phyloP scores from a whole-genome alignment of 1,140 invertebrate genomes.

The Odontomachus brunneus region DNA sequence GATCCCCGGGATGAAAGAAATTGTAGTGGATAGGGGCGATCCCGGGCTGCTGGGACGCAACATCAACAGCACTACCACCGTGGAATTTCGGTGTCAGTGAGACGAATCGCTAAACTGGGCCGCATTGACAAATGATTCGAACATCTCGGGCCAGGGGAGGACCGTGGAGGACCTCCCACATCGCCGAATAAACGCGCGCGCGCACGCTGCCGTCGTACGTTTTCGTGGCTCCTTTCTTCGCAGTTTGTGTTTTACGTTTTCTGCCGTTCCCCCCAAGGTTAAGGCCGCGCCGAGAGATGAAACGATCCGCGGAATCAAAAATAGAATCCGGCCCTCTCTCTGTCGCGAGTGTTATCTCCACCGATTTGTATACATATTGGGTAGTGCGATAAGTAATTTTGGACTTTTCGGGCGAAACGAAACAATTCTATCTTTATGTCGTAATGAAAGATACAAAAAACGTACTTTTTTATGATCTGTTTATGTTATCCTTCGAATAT shows the following conservation, averaged over 20 bases:
- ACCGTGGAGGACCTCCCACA: slow-evolving; percentile 79
- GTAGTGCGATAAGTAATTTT: too few relatives aligned
- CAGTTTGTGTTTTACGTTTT: slow-evolving; percentile 46
- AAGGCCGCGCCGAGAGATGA: slow-evolving; percentile 45
- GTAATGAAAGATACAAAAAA: too few relatives aligned
- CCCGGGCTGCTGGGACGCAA: slow-evolving; percentile 19
- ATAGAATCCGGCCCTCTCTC: slow-evolving; percentile 29
- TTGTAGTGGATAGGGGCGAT: slow-evolving; percentile 2
- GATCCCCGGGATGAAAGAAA: slow-evolving; percentile 52
- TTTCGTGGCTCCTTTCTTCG: slow-evolving; percentile 33
- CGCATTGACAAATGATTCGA: slow-evolving; percentile 84
- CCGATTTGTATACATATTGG: too few relatives aligned
- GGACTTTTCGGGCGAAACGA: too few relatives aligned
- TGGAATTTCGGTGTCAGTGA: slow-evolving; percentile 72
- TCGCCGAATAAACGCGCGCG: slow-evolving; percentile 49
- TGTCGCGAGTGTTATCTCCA: not conserved
- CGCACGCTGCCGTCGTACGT: not conserved
- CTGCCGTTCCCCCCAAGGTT: slow-evolving; percentile 53
- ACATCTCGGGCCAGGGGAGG: slow-evolving; percentile 69
- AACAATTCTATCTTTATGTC: too few relatives aligned
- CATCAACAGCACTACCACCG: slow-evolving; percentile 22
- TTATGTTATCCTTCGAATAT: too few relatives aligned
- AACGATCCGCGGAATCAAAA: slow-evolving; percentile 57
- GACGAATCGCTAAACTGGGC: slow-evolving; percentile 82
- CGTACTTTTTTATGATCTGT: too few relatives aligned